Evolutionary conservation across 2,888 invertebrate species (phyloP), one percentile per base, ranked within the genome.

Genomic region (Agelastica alni): DNA sequence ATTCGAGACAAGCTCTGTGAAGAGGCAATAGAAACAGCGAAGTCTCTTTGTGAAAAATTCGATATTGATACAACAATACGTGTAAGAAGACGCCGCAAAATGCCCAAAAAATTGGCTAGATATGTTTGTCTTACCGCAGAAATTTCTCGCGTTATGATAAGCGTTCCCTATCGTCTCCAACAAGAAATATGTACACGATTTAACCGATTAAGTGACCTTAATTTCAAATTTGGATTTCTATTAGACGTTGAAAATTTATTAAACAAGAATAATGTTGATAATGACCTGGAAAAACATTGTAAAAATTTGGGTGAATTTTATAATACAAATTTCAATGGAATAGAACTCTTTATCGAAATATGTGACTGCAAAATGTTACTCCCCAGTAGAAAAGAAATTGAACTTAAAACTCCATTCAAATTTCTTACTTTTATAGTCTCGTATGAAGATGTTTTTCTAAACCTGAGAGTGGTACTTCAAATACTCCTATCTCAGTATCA

Each of bases 281-380:
- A 22, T 7, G 22, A 22, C 22, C 22, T 22, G 4, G 22, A 22
- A 22, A 22, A 22, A 22, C 22, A 22, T 22, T 22, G 22, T 22
- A 34, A 34, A 34, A 34, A 34, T 3, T 34, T 34, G 14, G 34
- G 34, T 13, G 14, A 34, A 34, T 5, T 34, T 34, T 34, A 34
- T 34, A 34, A 34, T 34, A 34, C 10, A 13, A 7, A 22, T 22
- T 22, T 22, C 22, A 22, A 22, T 22, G 22, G 22, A 22, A 22
- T 22, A 22, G 7, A 34, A 34, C 13, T 12, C 10, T 34, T 34
- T 34, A 34, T 34, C 14, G 14, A 34, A 34, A 34, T 34, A 34
- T 34, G 14, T 34, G 10, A 34, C 34, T 34, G 34, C 34, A 34
- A 34, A 34, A 34, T 34, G 34, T 34, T 34, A 34, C 34, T 13